Percentiles rank a stretch among this genome's conserved stretches.
Conservation (phyloP, 2,797 vertebrate genomes). For the Pempheris klunzingeri region DNA sequence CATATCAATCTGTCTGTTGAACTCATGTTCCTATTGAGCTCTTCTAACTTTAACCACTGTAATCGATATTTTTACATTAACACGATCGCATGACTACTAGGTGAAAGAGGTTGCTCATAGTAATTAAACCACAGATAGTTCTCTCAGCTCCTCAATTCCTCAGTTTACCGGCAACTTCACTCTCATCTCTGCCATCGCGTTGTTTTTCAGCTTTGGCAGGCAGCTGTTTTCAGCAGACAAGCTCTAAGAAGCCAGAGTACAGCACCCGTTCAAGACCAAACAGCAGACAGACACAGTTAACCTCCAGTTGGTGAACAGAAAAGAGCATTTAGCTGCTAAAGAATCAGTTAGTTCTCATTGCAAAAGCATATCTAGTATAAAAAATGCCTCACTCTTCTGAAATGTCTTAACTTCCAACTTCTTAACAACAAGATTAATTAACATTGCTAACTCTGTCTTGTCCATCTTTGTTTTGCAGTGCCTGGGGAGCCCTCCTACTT, state of each 20-base stretch:
- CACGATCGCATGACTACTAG: background rate
- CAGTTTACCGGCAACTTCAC: background rate
- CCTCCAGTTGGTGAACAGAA: background rate
- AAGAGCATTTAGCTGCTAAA: background rate
- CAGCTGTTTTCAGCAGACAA: background rate
- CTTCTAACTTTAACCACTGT: background rate
- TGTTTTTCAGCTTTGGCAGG: too few relatives aligned
- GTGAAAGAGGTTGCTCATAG: background rate
- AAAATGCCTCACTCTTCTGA: too few relatives aligned
- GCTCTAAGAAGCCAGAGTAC: background rate
- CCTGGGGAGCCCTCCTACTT: slow-evolving; percentile 82
- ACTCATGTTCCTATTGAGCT: background rate
- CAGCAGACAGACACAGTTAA: background rate
- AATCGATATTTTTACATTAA: background rate
- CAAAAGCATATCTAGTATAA: too few relatives aligned
- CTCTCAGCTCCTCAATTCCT: background rate
- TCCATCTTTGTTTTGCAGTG: slow-evolving; percentile 63
- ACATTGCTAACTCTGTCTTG: background rate
- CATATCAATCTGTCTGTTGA: background rate
- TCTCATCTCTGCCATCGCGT: background rate
- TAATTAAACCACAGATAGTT: slow-evolving; percentile 7
- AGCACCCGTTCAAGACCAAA: background rate
- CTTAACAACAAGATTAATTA: background rate
- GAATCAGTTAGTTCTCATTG: background rate
- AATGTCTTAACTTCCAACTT: too few relatives aligned